Base-by-base conservation (phyloP, 2,113 vertebrate genomes). In the Natator depressus region DNA sequence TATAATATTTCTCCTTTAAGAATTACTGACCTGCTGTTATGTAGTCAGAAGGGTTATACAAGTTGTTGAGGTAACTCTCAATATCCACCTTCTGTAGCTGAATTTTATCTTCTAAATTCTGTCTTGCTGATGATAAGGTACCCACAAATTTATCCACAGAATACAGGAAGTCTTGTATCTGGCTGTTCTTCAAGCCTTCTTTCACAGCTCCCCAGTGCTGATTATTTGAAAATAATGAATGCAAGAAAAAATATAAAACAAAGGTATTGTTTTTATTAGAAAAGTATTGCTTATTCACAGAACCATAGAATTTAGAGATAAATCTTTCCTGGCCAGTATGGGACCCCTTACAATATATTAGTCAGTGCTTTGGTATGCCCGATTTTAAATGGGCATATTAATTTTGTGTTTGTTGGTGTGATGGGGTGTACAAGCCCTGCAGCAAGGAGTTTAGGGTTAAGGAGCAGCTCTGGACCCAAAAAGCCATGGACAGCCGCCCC, bases 141-240 rank as follows among this genome's bases (percentile, higher is more conserved):
- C 38, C 22, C 49, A 98, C 88, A 75, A 99, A 99, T 90, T 94
- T 98, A 79, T 99, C 98, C 95, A 99, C 96, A 2, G 98, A 98
- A 46, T 97, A 97, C 20, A 99, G 96, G 46, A 99, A 99, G 53
- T 98, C 96, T 96, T 97, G 98, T 85, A 99, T 95, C 14, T 98
- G 95, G 31, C 94, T 96, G 88, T 95, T 95, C 89, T 97, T 97
- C 17, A 97, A 85, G 10, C 98, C 98, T 12, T 98, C 98, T 96
- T 98, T 97, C 85, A 98, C 91, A 46, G 94, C 96, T 82, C 98
- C 98, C 98, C 98, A 98, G 25, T 97, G 97, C 99, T 99, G 90
- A 38, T 96, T 85, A 91, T 95, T 89, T 95, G 19, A 46, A 47
- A 57, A 89, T 2, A 4, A 88, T 91, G 86, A 81, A 89, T 59